Percentiles rank a stretch among this genome's conserved stretches.
Evolutionary conservation across 2,113 vertebrate species (phyloP).

Genomic region (Callionymus lyra): DNA sequence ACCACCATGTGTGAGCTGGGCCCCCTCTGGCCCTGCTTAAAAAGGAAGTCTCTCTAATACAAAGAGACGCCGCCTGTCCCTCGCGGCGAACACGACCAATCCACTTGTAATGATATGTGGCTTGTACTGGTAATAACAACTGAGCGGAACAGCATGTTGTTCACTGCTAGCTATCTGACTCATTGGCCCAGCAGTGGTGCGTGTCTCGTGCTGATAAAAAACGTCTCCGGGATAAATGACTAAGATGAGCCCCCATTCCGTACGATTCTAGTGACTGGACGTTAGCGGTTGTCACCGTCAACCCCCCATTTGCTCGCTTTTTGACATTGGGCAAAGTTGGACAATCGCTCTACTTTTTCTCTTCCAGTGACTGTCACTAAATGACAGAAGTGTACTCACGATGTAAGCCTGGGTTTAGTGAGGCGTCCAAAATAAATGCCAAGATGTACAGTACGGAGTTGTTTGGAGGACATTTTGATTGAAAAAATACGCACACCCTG

Average conservation of each 20-base stretch:
- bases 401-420: too few relatives aligned
- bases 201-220: conserved; percentile 36
- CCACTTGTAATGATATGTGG: conserved; percentile 43
- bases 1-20: conserved; percentile 36
- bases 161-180: conserved; percentile 48
- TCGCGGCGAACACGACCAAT: conserved; percentile 33
- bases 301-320: conserved; percentile 6
- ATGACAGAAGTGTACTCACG: too few relatives aligned
- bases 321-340: conserved; percentile 8
- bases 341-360: too few relatives aligned
- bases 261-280: conserved; percentile 42
- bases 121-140: conserved; percentile 26
- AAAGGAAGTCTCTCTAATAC: conserved; percentile 41
- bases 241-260: conserved; percentile 41
- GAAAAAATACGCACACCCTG: too few relatives aligned
- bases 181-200: conserved; percentile 35
- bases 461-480: too few relatives aligned
- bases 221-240: conserved; percentile 32
- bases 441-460: too few relatives aligned
- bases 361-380: too few relatives aligned
- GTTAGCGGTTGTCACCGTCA: conserved; percentile 15
- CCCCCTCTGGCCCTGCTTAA: conserved; percentile 20
- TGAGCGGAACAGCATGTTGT: conserved; percentile 28
- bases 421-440: too few relatives aligned
- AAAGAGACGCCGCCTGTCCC: conserved; percentile 54